Base-by-base conservation (phyloP, 2,797 vertebrate species). In the Pseudotriccus pelzelni region DNA sequence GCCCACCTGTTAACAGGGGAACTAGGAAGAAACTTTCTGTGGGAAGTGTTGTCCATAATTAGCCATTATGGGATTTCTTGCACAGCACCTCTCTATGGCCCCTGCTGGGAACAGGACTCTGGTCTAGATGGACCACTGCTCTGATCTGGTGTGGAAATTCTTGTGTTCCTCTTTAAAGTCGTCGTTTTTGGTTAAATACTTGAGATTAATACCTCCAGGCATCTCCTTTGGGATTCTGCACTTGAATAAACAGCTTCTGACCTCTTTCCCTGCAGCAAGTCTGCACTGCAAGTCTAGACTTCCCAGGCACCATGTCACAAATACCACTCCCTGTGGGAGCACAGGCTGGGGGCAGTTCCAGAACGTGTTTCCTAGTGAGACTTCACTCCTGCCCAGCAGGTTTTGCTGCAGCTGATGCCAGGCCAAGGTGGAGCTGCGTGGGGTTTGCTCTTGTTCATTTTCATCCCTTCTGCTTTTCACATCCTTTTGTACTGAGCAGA, bases 331-430 rank as follows among this genome's bases (percentile, higher is more conserved):
- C 58, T 62, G 79, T 44, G 75, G 66, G 62, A 93, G 79, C 56
- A 68, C 19, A 12, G 36, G 12, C 75, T 44, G 37, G 44, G 86
- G 64, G n/a, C 22, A 67, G 15, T 49, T 77, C 81, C 78, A 87
- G 16, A 10, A 27, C 32, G 64, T 76, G 36, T 56, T 85, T 82
- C 81, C 76, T 34, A 12, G 11, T 77, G 66, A 83, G 50, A 22
- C 28, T 72, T 55, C 47, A 19, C 50, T 83, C 37, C 68, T 80
- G 90, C 60, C 72, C 32, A 92, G 70, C 93, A 84, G 89, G 93
- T 94, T 93, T 89, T 86, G 47, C 89, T 67, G 53, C 8, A 47
- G 75, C 75, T 80, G 84, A 15, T 94, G 86, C 84, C 88, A 96
- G 70, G 56, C 52, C 24, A 49, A 58, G 64, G 44, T 23, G 21